Base-by-base conservation (phyloP, 2,113 vertebrate genomes). In the Forbesichthys agassizii region DNA sequence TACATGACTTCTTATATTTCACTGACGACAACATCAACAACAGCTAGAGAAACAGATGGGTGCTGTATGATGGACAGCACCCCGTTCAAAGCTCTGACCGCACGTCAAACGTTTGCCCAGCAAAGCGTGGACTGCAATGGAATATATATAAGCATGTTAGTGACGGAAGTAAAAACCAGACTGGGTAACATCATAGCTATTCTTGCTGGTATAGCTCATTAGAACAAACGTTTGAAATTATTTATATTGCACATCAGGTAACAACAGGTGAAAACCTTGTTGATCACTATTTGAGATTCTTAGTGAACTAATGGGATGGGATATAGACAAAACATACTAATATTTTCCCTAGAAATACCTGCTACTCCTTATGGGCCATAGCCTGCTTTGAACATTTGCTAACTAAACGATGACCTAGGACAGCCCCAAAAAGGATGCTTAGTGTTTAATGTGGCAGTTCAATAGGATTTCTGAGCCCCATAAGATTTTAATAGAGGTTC, bases 401-500 rank as follows among this genome's bases (percentile, higher is more conserved):
- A 60, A 66, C n/a, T 54, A 7, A 14, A 54, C n/a, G 13, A 16
- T 8, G 48, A 11, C 10, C 4, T 33, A 13, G 4, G 56, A 52
- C 53, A 57, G 52, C 75, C 71, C 53, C 36, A 8, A 47, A 46
- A 70, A 18, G 56, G n/a, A 18, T 11, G 59, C 11, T 12, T 58
- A 27, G 56, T 33, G 54, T 58, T 79, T 88, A 65, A 83, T 61
- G 48, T 68, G 70, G n/a, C 20, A 60, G 77, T 81, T 86, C 75
- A 66, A 55, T 55, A 6, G 47, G 54, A 59, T 54, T 66, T 64
- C 78, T 71, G 27, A 55, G 42, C 47, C 57, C 54, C 12, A 69
- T 57, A 16, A 65, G 9, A 57, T 70, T 84, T 80, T 72, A 75
- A 70, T 68, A 18, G 42, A 36, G 59, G 57, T 13, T 11, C 13